Conservation (phyloP, 2,797 vertebrate genomes). For the Gastrophryne carolinensis region DNA sequence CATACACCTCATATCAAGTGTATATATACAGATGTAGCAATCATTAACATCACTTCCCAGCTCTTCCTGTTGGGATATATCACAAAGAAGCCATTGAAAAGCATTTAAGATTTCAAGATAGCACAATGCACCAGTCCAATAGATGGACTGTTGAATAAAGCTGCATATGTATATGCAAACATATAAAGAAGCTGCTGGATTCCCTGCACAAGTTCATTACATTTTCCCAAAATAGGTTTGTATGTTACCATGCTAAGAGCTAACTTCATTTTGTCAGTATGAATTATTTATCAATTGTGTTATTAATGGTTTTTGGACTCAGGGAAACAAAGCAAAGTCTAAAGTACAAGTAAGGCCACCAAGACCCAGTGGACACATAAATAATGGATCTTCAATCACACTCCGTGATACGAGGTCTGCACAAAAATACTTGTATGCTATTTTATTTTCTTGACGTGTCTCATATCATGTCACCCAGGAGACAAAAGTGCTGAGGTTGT, state of each 20-base stretch:
- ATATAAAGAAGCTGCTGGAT: too few relatives aligned
- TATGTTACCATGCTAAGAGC: neutral
- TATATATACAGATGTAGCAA: too few relatives aligned
- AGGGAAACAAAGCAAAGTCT: slow-evolving; percentile 17
- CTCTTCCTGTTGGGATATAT: too few relatives aligned
- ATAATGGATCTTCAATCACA: slow-evolving; percentile 44
- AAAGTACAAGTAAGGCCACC: slow-evolving; percentile 35
- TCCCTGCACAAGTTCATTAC: too few relatives aligned
- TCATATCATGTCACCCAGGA: slow-evolving; percentile 46
- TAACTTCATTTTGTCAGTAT: slow-evolving; percentile 4
- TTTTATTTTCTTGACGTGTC: slow-evolving; percentile 45
- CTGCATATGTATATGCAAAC: too few relatives aligned
- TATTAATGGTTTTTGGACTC: slow-evolving; percentile 37
- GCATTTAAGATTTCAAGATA: too few relatives aligned
- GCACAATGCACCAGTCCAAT: too few relatives aligned
- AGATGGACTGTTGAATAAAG: too few relatives aligned
- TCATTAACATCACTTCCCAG: too few relatives aligned
- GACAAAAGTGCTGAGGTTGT: slow-evolving; percentile 53
- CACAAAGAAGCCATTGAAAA: too few relatives aligned
- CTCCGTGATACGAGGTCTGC: slow-evolving; percentile 19
- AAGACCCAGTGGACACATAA: slow-evolving; percentile 45
- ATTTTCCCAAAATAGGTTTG: too few relatives aligned
- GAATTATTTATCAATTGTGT: slow-evolving; percentile 36
- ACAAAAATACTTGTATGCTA: slow-evolving; percentile 18
- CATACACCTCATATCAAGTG: too few relatives aligned